Evolutionary conservation across 2,113 vertebrate genomes (phyloP), one percentile per base, ranked within the genome.

Genomic region (Propithecus coquereli): DNA sequence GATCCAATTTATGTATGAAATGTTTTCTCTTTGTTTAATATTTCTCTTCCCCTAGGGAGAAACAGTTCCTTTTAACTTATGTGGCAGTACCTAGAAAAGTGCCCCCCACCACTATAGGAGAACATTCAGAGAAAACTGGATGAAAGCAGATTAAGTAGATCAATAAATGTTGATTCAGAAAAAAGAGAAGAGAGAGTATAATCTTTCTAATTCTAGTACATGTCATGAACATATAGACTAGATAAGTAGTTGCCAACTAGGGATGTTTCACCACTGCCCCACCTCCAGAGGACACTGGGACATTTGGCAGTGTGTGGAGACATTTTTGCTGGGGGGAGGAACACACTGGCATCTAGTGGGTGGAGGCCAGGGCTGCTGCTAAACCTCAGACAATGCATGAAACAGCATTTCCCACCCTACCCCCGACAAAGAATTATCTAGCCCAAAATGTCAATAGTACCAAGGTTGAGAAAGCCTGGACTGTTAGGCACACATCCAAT

Each of bases 11-110:
- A 43, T 83, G 1, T 80, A 22, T 68, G 30, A 77, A 37, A 52
- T 86, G 61, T 68, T 90, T 96, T 68, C 52, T 73, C 37, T 83
- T 83, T 57, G 9, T 83, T 90, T 93, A 70, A 25, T 65, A 92
- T 71, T 80, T 89, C 70, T 25, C 11, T 76, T 81, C 13, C 32
- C 8, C 47, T n/a, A n/a, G 57, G 43, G 18, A 18, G 34, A 92
- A 82, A 82, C 20, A 76, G 37, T 20, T 73, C 57, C 73, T 74
- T 85, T 77, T 25, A 90, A 85, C 47, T 77, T 87, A 37, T 13
- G 30, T 40, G 25, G 23, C 71, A 14, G 6, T 50, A 57, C 40
- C 34, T 74, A 65, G 68, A 79, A 85, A 89, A 54, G 52, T 54
- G 43, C 18, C 17, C 11, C 4, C 2, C 23, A 27, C 5, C 37